Evolutionary conservation across 2,888 invertebrate species (phyloP), one percentile per base, ranked within the genome.

Genomic region (Boloria euphrosyne): DNA sequence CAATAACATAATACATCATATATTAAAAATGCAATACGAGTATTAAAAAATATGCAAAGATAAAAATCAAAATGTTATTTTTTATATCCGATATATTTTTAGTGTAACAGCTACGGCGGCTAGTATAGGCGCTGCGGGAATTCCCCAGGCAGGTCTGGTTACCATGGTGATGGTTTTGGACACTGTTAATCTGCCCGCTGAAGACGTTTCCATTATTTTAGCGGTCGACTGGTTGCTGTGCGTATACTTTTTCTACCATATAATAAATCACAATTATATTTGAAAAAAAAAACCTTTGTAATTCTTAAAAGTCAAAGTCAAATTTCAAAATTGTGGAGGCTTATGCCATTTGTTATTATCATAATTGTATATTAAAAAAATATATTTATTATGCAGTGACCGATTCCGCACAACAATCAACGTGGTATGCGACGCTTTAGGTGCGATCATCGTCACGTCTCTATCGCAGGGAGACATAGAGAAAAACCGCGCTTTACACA

Each of bases 41-140:
- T 22, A 22, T 22, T 22, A 2, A 31, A 31, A 31, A 31, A 1
- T 38, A 38, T 3, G 7, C 7, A 7, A 31, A 31, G 31, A 7
- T 6, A 64, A 10, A 13, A 13, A 53, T 13, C 13, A 1, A 53
- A 10, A 10, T 51, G 27, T 53, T n/a, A 47, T 47, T n/a, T 13
- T 47, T 14, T 47, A 10, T 31, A 31, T 6, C 7, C 31, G 4
- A 49, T 43, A 47, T 31, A 18, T 67, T 71, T 67, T 3, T 83
- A 98, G 98, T 88, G 96, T 97, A 76, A 98, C 98, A 6, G 98
- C 99, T 22, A 99, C 99, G 0, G 96, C 98, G 63, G 99, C 99
- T 0, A 98, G 98, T 76, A 98, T 99, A 81, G 99, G 99, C 68
- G 99, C 99, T 17, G 98, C 99, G 13, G 98, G 98, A 55, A 98